Percentiles rank a stretch among this genome's conserved stretches.
Evolutionary conservation across 1,140 invertebrate species (phyloP).

Genomic region (Temnothorax longispinosus): DNA sequence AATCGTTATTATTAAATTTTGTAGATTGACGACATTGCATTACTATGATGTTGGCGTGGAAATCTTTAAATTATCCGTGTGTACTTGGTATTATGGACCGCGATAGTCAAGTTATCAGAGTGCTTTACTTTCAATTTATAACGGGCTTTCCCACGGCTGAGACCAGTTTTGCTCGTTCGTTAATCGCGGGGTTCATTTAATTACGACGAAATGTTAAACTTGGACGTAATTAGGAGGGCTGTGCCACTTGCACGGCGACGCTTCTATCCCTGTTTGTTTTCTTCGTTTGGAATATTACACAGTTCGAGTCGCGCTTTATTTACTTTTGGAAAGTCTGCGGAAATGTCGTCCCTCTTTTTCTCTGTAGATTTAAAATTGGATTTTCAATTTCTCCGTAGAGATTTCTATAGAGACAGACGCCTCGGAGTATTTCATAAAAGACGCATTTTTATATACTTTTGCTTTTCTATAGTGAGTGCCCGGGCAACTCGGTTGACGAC

Average conservation of each 20-base stretch:
- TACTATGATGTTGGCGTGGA: not conserved
- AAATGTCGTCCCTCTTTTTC: constrained; percentile 14
- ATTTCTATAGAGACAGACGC: constrained; percentile 18
- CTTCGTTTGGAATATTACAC: constrained; percentile 54
- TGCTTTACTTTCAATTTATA: constrained; percentile 71
- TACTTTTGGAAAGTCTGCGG: constrained; percentile 18
- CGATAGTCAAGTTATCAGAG: constrained; percentile 41
- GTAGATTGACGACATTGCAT: not conserved
- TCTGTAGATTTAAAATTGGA: constrained; percentile 33
- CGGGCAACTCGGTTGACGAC: not conserved
- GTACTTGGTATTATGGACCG: not conserved
- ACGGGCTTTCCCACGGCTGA: constrained; percentile 45
- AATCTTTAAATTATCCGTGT: constrained; percentile 2
- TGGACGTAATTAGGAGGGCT: constrained; percentile 70
- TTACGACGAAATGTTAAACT: constrained; percentile 71
- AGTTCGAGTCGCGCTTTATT: constrained; percentile 49
- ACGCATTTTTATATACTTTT: constrained; percentile 1
- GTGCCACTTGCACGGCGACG: constrained; percentile 47
- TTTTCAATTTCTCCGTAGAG: constrained; percentile 23
- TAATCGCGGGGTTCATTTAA: constrained; percentile 69
- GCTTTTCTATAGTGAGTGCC: too few species aligned
- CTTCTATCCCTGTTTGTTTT: constrained; percentile 9
- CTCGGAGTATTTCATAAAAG: constrained; percentile 27
- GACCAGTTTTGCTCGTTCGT: constrained; percentile 63
- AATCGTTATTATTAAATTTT: constrained; percentile 21